Evolutionary conservation across 2,113 vertebrate genomes (phyloP), one percentile per base, ranked within the genome.

Genomic region (Hippocampus barbouri): DNA sequence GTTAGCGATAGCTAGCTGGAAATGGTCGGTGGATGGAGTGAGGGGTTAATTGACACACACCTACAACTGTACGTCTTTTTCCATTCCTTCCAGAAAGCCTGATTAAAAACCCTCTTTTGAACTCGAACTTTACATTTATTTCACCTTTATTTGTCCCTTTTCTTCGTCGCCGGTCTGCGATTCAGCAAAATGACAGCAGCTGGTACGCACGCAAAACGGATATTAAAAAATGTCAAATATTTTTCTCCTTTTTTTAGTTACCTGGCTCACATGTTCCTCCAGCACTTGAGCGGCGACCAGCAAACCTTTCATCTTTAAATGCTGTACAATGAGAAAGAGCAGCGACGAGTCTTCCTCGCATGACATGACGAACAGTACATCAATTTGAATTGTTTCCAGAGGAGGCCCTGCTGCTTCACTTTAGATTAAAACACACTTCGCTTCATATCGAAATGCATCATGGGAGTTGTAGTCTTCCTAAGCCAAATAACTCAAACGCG

Each of bases 261-360:
- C 90, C 89, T 81, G 81, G 23, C 53, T 6, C 1, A 89, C 69
- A 69, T 89, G 81, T 27, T 88, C 84, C 18, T 90, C 79, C 79
- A 92, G 85, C 71, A 63, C 76, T 8, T 79, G 70, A 0, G 90
- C 90, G 12, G 88, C 90, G n/a, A 79, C 83, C 1, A 53, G 8
- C 84, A 74, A 87, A 25, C 90, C 90, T 71, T 66, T 76, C 5
- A 76, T 64, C 78, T 87, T 84, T 51, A 91, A 83, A 79, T 92
- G 88, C 43, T 85, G 75, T 74, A 88, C 79, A 73, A 92, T 88
- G 0, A 92, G 16, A 7, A 70, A 40, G n/a, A 91, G 84, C 78
- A 92, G 77, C 9, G 71, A 66, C n/a, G 54, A 65, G 74, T 87
- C 85, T 38, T 81, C 83, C 59, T 75, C 56, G 16, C 77, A 74